Percentiles rank a stretch among this genome's conserved stretches.
phyloP scores from a whole-genome alignment of 2,797 vertebrate species.

The Sebastes diaconus region DNA sequence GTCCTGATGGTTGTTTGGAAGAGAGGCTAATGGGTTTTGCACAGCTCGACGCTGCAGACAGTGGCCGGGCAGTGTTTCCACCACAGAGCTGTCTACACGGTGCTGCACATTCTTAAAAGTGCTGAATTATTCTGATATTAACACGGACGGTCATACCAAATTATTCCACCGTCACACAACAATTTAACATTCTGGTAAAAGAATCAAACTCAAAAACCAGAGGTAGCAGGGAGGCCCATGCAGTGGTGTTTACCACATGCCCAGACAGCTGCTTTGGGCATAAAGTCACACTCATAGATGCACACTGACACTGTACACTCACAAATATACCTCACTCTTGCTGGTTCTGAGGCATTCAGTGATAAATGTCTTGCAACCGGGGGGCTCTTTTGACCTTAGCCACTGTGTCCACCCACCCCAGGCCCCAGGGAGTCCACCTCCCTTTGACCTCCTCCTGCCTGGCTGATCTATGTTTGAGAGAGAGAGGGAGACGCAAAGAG shows the following conservation, averaged over 20 bases:
- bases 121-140: not conserved
- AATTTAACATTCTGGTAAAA: not conserved
- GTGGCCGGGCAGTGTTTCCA: not conserved
- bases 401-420: slow-evolving; percentile 50
- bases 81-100: not conserved
- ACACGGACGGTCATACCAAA: not conserved
- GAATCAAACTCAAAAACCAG: not conserved
- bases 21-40: slow-evolving; percentile 4
- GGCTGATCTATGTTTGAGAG: slow-evolving; percentile 42
- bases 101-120: not conserved
- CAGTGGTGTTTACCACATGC: not conserved
- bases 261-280: not conserved
- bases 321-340: slow-evolving; percentile 1
- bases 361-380: slow-evolving; percentile 59
- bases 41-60: not conserved
- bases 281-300: not conserved
- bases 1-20: not conserved
- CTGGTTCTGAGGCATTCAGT: slow-evolving; percentile 23
- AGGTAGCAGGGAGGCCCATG: not conserved
- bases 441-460: slow-evolving; percentile 55
- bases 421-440: slow-evolving; percentile 53
- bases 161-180: not conserved
- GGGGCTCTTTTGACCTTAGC: slow-evolving; percentile 56
- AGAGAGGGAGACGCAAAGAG: slow-evolving; percentile 4
- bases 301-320: not conserved